phyloP scores from a whole-genome alignment of 2,113 vertebrate genomes.

The Neomonachus schauinslandi region DNA sequence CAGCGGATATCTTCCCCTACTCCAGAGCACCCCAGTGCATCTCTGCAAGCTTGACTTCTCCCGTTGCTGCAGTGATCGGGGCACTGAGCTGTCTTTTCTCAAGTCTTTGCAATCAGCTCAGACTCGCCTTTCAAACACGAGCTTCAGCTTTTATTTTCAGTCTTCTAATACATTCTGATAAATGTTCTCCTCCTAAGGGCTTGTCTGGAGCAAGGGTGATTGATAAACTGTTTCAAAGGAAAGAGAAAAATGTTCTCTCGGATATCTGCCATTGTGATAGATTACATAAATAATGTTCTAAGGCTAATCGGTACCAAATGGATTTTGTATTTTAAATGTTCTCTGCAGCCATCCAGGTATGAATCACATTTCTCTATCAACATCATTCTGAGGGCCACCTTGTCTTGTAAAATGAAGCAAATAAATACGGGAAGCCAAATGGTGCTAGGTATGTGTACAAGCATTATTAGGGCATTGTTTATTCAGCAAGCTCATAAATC shows the following conservation, averaged over 20 bases:
- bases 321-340: conserved; percentile 70
- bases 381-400: neutral
- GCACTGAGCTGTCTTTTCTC: conserved; percentile 68
- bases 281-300: conserved; percentile 80
- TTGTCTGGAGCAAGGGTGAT: conserved; percentile 82
- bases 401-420: conserved; percentile 59
- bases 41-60: neutral
- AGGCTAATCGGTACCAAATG: conserved; percentile 62
- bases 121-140: conserved; percentile 64
- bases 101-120: conserved; percentile 73
- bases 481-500: conserved; percentile 62
- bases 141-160: conserved; percentile 79
- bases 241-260: conserved; percentile 78
- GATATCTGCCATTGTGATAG: conserved; percentile 76
- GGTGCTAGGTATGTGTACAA: neutral
- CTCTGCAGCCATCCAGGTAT: conserved; percentile 49
- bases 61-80: neutral
- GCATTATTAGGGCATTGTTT: neutral
- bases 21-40: neutral
- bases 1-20: neutral
- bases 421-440: conserved; percentile 7
- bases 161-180: conserved; percentile 81
- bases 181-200: conserved; percentile 82
- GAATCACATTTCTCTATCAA: conserved; percentile 65
- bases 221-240: conserved; percentile 81